phyloP scores from a whole-genome alignment of 2,113 vertebrate species.

The Nyctereutes procyonoides region DNA sequence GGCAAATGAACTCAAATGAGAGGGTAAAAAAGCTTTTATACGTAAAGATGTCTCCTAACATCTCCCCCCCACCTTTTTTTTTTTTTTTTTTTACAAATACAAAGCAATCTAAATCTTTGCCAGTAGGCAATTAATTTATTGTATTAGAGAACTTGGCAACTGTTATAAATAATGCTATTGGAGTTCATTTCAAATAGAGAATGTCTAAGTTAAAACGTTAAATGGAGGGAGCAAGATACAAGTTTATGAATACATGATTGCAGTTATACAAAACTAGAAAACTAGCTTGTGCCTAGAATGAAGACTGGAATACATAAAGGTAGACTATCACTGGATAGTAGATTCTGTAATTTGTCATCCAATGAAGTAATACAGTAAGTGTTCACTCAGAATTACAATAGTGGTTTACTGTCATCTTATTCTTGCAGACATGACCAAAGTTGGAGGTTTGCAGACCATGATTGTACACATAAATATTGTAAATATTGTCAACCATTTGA shows the following conservation, averaged over 20 bases:
- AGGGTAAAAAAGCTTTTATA: not conserved
- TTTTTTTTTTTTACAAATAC: not conserved
- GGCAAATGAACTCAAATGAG: not conserved
- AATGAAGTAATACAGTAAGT: not conserved
- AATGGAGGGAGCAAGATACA: not conserved
- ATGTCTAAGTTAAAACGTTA: not conserved
- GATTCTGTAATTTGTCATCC: not conserved
- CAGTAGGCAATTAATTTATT: not conserved
- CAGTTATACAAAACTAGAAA: not conserved
- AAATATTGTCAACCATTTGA: not conserved
- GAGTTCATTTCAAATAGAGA: not conserved
- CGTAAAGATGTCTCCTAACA: not conserved
- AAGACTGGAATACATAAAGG: not conserved
- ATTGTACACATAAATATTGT: not conserved
- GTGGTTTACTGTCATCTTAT: conserved; percentile 16
- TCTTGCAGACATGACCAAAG: not conserved
- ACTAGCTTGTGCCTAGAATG: not conserved
- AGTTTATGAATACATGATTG: not conserved
- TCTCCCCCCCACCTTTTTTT: not conserved
- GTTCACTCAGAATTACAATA: not conserved
- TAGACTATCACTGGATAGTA: not conserved
- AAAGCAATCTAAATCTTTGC: not conserved
- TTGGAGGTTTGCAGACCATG: not conserved
- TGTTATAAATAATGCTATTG: not conserved
- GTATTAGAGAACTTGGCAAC: not conserved